Percentiles rank a stretch among this genome's conserved stretches.
Evolutionary conservation across 2,888 invertebrate genomes (phyloP).

Genomic region (Brassicogethes aeneus): DNA sequence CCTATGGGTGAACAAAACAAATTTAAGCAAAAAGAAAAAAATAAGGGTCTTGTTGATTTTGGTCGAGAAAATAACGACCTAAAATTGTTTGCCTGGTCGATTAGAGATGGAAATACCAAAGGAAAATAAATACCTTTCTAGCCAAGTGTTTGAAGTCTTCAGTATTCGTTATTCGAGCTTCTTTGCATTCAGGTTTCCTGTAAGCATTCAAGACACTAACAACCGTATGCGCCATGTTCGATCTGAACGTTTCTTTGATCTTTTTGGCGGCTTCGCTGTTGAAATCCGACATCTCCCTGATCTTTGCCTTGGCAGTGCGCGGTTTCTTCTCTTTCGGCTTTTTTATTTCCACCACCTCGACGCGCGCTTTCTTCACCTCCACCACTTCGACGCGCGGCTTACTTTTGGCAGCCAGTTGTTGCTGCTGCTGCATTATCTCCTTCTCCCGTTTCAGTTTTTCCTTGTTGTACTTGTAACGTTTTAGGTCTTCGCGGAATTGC

Average conservation of each 20-base stretch:
- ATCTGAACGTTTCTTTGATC: slow-evolving; percentile 80
- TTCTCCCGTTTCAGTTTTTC: slow-evolving; percentile 64
- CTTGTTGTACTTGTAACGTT: slow-evolving; percentile 70
- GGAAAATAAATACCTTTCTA: slow-evolving; percentile 78
- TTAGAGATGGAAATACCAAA: no score
- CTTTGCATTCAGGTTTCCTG: slow-evolving; percentile 72
- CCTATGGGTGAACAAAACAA: no score
- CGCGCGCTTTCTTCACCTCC: background rate
- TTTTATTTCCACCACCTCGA: background rate
- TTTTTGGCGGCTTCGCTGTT: slow-evolving; percentile 51
- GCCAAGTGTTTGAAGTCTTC: slow-evolving; percentile 94
- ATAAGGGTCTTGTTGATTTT: no score
- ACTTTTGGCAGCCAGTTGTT: slow-evolving; percentile 11
- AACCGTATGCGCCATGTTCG: slow-evolving; percentile 71
- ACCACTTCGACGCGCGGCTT: background rate
- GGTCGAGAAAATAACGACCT: no score
- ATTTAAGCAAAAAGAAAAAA: no score
- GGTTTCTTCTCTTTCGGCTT: slow-evolving; percentile 41
- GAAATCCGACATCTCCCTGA: slow-evolving; percentile 36
- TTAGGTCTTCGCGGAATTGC: slow-evolving; percentile 59
- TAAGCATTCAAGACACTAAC: slow-evolving; percentile 83
- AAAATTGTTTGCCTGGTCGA: no score
- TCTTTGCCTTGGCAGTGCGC: slow-evolving; percentile 29
- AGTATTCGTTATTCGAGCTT: slow-evolving; percentile 77
- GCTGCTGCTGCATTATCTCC: slow-evolving; percentile 44